Evolutionary conservation across 2,113 vertebrate genomes (phyloP).

Genomic region (Seriola rivoliana): DNA sequence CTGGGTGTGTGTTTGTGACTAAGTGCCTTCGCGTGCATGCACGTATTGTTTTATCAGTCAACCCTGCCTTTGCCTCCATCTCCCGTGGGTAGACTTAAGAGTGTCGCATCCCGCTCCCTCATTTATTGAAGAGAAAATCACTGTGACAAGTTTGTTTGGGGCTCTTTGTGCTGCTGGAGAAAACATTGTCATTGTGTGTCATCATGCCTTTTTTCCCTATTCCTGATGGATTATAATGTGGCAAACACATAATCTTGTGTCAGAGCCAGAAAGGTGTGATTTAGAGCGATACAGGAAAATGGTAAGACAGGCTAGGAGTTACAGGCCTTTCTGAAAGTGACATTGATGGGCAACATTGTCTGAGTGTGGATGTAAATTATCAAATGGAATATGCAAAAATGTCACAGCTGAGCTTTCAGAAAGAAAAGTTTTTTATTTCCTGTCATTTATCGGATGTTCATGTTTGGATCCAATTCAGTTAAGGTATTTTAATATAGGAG

Average conservation of each 20-base stretch:
- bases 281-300: slow-evolving; percentile 23
- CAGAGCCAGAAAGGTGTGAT: slow-evolving; percentile 38
- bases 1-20: slow-evolving; percentile 33
- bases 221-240: slow-evolving; percentile 65
- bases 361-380: slow-evolving; percentile 27
- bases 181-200: slow-evolving; percentile 73
- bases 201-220: slow-evolving; percentile 32
- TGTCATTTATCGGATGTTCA: neutral
- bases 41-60: slow-evolving; percentile 75
- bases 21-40: slow-evolving; percentile 55
- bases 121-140: slow-evolving; percentile 75
- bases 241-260: slow-evolving; percentile 44
- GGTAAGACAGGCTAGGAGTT: slow-evolving; percentile 18
- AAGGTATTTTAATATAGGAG: neutral
- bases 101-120: slow-evolving; percentile 51
- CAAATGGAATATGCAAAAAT: slow-evolving; percentile 6
- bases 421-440: slow-evolving; percentile 11
- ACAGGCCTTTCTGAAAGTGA: slow-evolving; percentile 2
- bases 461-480: neutral
- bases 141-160: slow-evolving; percentile 73
- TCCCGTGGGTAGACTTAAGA: slow-evolving; percentile 68
- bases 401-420: slow-evolving; percentile 1
- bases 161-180: slow-evolving; percentile 66
- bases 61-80: slow-evolving; percentile 62
- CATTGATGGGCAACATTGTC: slow-evolving; percentile 25